These are phyloP conservation scores for Parascotia fuliginaria DNA, from an alignment of 2,888 invertebrate species.

Conservation along the genomic window DNA sequence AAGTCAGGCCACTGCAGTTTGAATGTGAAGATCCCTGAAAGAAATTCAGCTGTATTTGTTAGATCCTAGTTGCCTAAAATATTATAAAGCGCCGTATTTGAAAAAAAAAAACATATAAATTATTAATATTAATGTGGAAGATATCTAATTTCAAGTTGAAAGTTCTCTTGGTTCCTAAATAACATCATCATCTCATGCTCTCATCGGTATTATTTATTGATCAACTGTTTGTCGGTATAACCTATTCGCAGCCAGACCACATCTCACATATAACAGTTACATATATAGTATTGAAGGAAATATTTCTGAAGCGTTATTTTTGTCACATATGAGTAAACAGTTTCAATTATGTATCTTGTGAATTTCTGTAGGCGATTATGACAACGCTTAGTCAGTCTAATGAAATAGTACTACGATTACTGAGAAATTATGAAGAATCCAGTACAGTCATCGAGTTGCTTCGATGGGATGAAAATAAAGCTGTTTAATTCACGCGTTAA, in stretches of 20 bases:
- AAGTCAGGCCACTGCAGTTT: too few species aligned
- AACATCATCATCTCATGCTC: neutral
- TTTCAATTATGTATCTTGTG: conserved; percentile 22
- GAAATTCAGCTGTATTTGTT: too few species aligned
- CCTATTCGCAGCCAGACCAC: neutral
- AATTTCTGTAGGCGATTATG: conserved; percentile 15
- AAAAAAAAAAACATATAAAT: too few species aligned
- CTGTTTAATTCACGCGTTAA: neutral
- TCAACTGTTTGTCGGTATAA: neutral
- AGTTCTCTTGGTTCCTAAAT: neutral
- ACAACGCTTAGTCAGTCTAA: conserved; percentile 37
- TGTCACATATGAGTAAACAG: conserved; percentile 21
- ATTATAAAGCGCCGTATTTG: too few species aligned
- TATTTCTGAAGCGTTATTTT: conserved; percentile 9
- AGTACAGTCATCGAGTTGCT: conserved; percentile 30
- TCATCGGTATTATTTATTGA: neutral
- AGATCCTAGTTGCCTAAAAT: too few species aligned
- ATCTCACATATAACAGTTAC: neutral
- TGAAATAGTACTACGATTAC: conserved; percentile 26
- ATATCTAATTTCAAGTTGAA: neutral
- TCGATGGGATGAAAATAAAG: conserved; percentile 17
- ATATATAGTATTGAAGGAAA: conserved; percentile 1
- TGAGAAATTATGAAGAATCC: conserved; percentile 10
- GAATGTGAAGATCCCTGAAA: too few species aligned
- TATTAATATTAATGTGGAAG: neutral